These are phyloP conservation scores for Venturia canescens DNA, from an alignment of 1,140 invertebrate genomes.

Conservation along the genomic window DNA sequence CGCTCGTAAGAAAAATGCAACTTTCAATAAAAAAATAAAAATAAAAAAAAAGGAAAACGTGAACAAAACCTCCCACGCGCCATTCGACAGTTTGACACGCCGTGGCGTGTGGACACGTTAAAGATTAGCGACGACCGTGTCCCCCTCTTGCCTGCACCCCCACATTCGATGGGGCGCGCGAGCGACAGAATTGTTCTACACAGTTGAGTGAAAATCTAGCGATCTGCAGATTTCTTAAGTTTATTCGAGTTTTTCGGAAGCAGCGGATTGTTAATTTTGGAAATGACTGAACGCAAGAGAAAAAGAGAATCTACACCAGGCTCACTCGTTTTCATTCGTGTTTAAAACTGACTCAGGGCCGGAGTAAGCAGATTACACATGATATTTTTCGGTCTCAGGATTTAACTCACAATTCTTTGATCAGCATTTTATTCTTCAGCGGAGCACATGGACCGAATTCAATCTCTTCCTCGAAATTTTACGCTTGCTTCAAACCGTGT, in stretches of 20 bases:
- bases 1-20: neutral
- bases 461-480: neutral
- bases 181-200: neutral
- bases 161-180: neutral
- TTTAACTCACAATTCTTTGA: conserved; percentile 74
- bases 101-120: conserved; percentile 56
- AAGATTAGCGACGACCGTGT: conserved; percentile 63
- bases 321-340: conserved; percentile 3
- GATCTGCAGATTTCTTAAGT: neutral
- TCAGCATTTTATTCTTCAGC: conserved; percentile 70
- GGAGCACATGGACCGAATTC: conserved; percentile 50
- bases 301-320: no score
- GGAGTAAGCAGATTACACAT: conserved; percentile 2
- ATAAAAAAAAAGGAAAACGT: conserved; percentile 9
- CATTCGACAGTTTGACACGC: conserved; percentile 55
- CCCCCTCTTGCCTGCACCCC: neutral
- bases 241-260: no score
- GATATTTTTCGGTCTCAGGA: neutral
- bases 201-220: neutral
- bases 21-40: neutral
- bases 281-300: no score
- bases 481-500: neutral
- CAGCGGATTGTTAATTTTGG: no score
- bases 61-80: conserved; percentile 28
- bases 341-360: neutral